phyloP scores from a whole-genome alignment of 2,797 vertebrate genomes.

The Ispidina picta region DNA sequence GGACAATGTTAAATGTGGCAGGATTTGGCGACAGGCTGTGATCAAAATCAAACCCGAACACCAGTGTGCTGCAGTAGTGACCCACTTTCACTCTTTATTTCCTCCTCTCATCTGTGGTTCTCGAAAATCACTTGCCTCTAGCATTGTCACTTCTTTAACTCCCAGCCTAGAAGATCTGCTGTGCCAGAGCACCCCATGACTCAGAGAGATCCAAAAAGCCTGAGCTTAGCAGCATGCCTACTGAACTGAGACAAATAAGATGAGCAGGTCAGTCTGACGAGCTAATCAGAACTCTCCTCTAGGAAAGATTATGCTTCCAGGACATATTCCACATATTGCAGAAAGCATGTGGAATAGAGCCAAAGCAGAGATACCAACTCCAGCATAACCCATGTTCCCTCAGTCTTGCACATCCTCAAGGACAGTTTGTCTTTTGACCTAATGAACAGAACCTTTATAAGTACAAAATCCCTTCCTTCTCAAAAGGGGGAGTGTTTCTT shows the following conservation, averaged over 20 bases:
- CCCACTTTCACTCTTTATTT: slow-evolving; percentile 64
- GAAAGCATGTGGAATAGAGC: slow-evolving; percentile 67
- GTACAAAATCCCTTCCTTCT: slow-evolving; percentile 4
- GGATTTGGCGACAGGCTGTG: background rate
- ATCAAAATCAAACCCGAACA: slow-evolving; percentile 32
- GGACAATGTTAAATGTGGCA: slow-evolving; percentile 11
- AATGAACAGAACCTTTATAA: slow-evolving; percentile 11
- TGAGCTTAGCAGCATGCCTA: slow-evolving; percentile 73
- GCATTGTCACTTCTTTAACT: slow-evolving; percentile 62
- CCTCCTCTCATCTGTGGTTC: slow-evolving; percentile 5
- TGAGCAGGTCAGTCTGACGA: slow-evolving; percentile 77
- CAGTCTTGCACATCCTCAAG: slow-evolving; percentile 59
- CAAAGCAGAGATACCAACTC: slow-evolving; percentile 67
- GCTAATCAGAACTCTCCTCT: slow-evolving; percentile 77
- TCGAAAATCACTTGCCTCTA: slow-evolving; percentile 64
- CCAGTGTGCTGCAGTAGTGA: slow-evolving; percentile 15
- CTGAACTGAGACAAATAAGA: slow-evolving; percentile 77
- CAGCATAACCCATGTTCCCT: slow-evolving; percentile 48
- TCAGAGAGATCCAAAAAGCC: slow-evolving; percentile 70
- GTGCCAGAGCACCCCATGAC: slow-evolving; percentile 71
- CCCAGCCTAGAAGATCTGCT: slow-evolving; percentile 63
- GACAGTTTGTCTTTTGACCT: slow-evolving; percentile 57
- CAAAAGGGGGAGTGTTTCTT: background rate
- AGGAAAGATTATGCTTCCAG: slow-evolving; percentile 74
- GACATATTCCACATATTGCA: slow-evolving; percentile 75